phyloP scores from a whole-genome alignment of 1,140 invertebrate species.

The Daktulosphaira vitifoliae region DNA sequence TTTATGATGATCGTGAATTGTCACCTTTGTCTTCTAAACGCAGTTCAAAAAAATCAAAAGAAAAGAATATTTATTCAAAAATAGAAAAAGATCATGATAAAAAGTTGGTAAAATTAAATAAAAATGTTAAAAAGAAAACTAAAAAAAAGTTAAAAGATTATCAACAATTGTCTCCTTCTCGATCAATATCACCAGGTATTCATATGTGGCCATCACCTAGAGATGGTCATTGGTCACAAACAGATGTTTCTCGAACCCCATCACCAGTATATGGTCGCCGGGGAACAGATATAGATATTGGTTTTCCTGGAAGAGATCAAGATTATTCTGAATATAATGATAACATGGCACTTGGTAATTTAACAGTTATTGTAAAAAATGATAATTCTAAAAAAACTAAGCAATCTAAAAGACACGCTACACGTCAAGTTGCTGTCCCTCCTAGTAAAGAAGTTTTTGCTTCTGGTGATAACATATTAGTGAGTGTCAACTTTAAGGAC shows the following conservation, averaged over 20 bases:
- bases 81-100: constrained; percentile 23
- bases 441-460: constrained; percentile 84
- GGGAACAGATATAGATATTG: not conserved
- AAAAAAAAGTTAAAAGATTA: constrained; percentile 28
- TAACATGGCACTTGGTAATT: constrained; percentile 18
- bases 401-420: constrained; percentile 19
- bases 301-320: constrained; percentile 24
- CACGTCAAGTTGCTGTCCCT: constrained; percentile 42
- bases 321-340: constrained; percentile 22
- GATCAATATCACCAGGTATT: constrained; percentile 2
- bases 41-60: constrained; percentile 18
- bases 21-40: constrained; percentile 21
- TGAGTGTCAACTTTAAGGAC: constrained; percentile 70
- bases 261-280: constrained; percentile 2
- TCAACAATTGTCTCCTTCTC: constrained; percentile 2
- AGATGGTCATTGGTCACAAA: constrained; percentile 22
- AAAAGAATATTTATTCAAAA: constrained; percentile 26
- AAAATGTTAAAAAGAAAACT: not conserved
- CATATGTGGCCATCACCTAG: not conserved
- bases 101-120: constrained; percentile 12
- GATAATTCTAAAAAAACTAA: constrained; percentile 39
- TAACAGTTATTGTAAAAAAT: constrained; percentile 35
- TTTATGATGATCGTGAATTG: constrained; percentile 10
- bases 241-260: constrained; percentile 23
- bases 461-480: constrained; percentile 81